Conservation (phyloP, 2,797 vertebrate species). For the Furcifer pardalis region DNA sequence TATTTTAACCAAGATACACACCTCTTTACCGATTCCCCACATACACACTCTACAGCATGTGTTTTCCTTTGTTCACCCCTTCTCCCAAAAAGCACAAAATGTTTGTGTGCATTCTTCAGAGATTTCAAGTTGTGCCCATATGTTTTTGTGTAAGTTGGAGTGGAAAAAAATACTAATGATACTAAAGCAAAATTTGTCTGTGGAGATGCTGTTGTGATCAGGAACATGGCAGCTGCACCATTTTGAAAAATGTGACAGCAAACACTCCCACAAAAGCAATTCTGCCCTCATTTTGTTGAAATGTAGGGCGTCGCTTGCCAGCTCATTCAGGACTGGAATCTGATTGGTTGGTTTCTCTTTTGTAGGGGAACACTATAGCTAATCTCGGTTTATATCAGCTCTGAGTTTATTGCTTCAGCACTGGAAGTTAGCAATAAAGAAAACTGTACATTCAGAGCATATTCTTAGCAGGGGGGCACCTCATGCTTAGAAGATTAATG, state of each 20-base stretch:
- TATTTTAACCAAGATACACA: too few relatives aligned
- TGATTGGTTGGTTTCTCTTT: slow-evolving; percentile 53
- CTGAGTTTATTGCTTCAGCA: slow-evolving; percentile 61
- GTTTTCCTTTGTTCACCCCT: too few relatives aligned
- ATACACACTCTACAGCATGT: too few relatives aligned
- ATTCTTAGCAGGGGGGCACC: slow-evolving; percentile 59
- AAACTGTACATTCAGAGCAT: slow-evolving; percentile 65
- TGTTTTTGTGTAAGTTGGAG: too few relatives aligned
- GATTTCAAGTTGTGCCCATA: too few relatives aligned
- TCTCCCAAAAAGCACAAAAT: too few relatives aligned
- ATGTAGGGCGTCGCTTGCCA: slow-evolving; percentile 24
- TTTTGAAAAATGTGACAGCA: background rate
- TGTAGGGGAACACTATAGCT: slow-evolving; percentile 51
- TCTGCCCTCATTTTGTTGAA: slow-evolving; percentile 32
- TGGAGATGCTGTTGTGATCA: background rate
- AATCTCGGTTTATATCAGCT: slow-evolving; percentile 64
- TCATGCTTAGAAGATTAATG: slow-evolving; percentile 77
- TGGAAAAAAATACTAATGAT: too few relatives aligned
- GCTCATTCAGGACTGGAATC: slow-evolving; percentile 30
- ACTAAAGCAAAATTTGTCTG: background rate
- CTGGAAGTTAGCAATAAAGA: slow-evolving; percentile 65
- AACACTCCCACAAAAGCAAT: slow-evolving; percentile 30
- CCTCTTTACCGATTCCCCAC: too few relatives aligned
- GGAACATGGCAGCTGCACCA: background rate
- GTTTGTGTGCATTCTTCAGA: too few relatives aligned